phyloP scores from a whole-genome alignment of 2,113 vertebrate genomes.

The Caranx melampygus region DNA sequence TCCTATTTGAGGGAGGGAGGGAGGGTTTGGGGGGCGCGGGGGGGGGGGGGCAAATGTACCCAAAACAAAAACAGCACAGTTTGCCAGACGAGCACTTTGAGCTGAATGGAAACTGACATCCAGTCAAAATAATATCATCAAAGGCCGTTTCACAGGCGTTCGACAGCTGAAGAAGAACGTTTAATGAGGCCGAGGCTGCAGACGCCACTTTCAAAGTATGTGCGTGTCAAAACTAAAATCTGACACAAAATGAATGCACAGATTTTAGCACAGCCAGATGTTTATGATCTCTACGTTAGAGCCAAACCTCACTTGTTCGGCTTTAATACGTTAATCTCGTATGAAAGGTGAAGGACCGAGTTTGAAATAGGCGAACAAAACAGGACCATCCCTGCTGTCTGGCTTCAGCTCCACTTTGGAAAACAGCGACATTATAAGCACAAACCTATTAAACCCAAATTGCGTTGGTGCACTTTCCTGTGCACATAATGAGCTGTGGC shows the following conservation, averaged over 20 bases:
- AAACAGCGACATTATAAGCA: constrained; percentile 14
- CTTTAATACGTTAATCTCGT: constrained; percentile 11
- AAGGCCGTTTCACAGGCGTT: constrained; percentile 4
- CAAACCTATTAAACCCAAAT: constrained; percentile 33
- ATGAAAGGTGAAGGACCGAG: constrained; percentile 5
- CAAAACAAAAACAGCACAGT: neutral
- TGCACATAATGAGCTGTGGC: constrained; percentile 33
- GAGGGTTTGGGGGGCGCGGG: neutral
- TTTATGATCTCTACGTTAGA: constrained; percentile 38
- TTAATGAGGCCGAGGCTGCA: constrained; percentile 16
- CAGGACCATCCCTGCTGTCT: neutral
- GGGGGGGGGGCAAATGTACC: constrained; percentile 9
- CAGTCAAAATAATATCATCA: constrained; percentile 37
- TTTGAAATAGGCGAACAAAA: constrained; percentile 18
- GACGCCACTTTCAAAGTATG: constrained; percentile 5
- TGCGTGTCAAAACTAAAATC: neutral
- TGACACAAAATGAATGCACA: neutral
- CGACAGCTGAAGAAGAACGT: constrained; percentile 18
- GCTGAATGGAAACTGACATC: constrained; percentile 46
- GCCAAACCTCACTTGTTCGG: neutral
- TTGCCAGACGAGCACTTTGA: constrained; percentile 29
- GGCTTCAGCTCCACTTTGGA: constrained; percentile 14
- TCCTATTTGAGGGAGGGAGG: neutral
- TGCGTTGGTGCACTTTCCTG: constrained; percentile 36
- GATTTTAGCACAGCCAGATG: neutral